Base-by-base conservation (phyloP, 2,797 vertebrate genomes). In the Salmo trutta region DNA sequence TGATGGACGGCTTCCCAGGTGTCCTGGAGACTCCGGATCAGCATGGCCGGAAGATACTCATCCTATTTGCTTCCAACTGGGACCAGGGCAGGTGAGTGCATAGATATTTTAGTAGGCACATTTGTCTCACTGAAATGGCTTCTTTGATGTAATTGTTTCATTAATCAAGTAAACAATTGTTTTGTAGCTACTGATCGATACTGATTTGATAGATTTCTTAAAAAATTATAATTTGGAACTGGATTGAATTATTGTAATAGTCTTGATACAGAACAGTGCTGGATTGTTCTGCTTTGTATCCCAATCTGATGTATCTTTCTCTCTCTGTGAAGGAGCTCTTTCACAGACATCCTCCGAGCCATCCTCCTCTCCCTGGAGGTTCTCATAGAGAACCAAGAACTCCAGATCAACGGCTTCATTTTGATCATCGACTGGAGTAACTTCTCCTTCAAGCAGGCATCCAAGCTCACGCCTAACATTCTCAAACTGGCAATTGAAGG, bases 401-500 rank as follows among this genome's bases (percentile, higher is more conserved):
- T 98, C 62, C 98, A 99, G 91, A 97, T 99, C 84, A 98, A 99
- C 88, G 98, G 98, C 78, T 99, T 99, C 95, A 95, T 99, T 90
- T 94, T 99, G 90, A 99, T 99, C 92, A 99, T 99, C 90, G 98
- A 99, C 94, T 99, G 98, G 98, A 99, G 98, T 94, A 98, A 99
- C 94, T 99, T 99, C 93, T 98, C 98, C 84, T 99, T 99, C 93
- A 99, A 99, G 78, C 98, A 99, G 91, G 98, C 98, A 16, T 99
- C 98, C 52, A 99, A 99, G 79, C 95, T 99, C 54, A 99, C 97
- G 0, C 98, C 98, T 79, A 99, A 97, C 94, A 98, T 99, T 95
- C 95, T 99, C 41, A 95, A 97, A 72, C 92, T 99, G 93, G 98
- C 98, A 73, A 99, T 99, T 3, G 98, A 99, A 71, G 98, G 98